These are phyloP conservation scores for Muntiacus reevesi DNA, from an alignment of 2,113 vertebrate species.

Conservation along the genomic window DNA sequence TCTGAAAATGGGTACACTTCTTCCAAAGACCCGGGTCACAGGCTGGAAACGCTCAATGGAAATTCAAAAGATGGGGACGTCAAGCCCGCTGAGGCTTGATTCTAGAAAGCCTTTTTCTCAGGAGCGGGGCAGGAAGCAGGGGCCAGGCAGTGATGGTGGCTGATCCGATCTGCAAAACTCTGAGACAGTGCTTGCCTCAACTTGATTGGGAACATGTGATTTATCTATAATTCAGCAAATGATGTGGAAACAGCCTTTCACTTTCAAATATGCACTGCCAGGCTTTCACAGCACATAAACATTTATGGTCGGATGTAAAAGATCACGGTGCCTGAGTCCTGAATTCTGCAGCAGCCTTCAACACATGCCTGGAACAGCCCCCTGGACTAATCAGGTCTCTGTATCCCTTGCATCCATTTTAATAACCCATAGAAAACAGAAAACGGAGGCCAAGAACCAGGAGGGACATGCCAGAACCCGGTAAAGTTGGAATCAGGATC, in stretches of 20 bases:
- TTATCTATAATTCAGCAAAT: slow-evolving; percentile 30
- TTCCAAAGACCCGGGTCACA: neutral
- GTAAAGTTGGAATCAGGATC: neutral
- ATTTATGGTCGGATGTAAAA: neutral
- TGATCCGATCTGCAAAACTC: neutral
- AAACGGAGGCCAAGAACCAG: neutral
- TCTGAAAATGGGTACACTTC: neutral
- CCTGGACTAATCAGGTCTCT: rapidly evolving
- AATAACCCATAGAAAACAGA: neutral
- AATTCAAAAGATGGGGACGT: neutral
- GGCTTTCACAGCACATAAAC: slow-evolving; percentile 52
- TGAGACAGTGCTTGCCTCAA: neutral
- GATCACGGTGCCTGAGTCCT: neutral
- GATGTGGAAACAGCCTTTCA: slow-evolving; percentile 33
- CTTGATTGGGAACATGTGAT: neutral
- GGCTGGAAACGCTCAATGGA: neutral
- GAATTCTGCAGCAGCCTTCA: neutral
- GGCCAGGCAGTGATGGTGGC: neutral
- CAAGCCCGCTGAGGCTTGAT: neutral
- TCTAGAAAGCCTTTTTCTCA: neutral
- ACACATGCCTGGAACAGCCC: neutral
- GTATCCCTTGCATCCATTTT: neutral
- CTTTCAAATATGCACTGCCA: neutral
- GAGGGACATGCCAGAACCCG: neutral
- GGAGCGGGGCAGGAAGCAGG: neutral